Conservation (phyloP, 1,140 invertebrate genomes). For the Solenopsis fugax region DNA sequence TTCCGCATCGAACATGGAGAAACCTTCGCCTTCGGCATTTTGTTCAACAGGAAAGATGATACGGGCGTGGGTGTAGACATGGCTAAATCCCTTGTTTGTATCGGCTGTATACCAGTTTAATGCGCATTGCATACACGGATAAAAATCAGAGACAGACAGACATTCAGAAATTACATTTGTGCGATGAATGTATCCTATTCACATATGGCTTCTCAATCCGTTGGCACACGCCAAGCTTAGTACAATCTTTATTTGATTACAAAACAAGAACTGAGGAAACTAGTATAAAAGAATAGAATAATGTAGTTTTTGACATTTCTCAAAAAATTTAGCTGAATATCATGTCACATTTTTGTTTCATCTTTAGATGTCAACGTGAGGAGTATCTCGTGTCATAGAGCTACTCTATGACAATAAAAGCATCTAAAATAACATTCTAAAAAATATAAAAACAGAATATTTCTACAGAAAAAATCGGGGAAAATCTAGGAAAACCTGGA, state of each 20-base stretch:
- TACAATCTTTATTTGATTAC: not conserved
- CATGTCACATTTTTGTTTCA: not conserved
- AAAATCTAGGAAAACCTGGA: too few relatives aligned
- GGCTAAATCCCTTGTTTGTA: conserved; percentile 37
- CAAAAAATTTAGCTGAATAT: not conserved
- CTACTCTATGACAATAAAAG: not conserved
- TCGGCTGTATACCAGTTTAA: conserved; percentile 10
- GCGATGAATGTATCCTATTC: not conserved
- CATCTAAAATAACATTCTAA: too few relatives aligned
- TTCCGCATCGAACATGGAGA: not conserved
- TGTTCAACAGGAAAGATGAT: conserved; percentile 21
- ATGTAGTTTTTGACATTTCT: not conserved
- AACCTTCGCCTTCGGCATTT: conserved; percentile 17
- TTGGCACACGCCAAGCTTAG: conserved; percentile 7
- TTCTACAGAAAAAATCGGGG: too few relatives aligned
- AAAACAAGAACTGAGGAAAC: not conserved
- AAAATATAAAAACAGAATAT: too few relatives aligned
- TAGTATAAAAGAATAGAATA: not conserved
- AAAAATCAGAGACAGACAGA: not conserved
- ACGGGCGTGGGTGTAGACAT: not conserved
- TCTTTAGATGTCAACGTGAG: not conserved
- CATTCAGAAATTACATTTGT: conserved; percentile 30
- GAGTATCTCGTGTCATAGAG: not conserved
- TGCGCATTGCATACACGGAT: not conserved
- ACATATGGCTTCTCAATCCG: conserved; percentile 29